phyloP scores from a whole-genome alignment of 1,140 invertebrate species.

The Drosophila suzukii region DNA sequence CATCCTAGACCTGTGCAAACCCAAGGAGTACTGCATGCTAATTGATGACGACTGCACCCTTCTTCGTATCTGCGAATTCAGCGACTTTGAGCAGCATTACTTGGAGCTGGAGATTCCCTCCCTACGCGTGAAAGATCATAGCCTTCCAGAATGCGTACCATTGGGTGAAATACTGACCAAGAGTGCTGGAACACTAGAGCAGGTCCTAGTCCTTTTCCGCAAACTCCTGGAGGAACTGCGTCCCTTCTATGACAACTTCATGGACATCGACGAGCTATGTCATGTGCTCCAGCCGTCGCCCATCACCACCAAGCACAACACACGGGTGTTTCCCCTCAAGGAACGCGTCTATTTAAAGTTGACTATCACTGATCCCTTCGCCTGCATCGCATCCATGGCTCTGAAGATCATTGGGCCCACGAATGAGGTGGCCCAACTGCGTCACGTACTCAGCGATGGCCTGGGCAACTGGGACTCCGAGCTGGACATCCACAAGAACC shows the following conservation, averaged over 20 bases:
- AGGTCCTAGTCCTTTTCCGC: conserved; percentile 47
- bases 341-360: conserved; percentile 71
- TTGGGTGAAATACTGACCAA: conserved; percentile 50
- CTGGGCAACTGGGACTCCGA: conserved; percentile 75
- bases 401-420: conserved; percentile 78
- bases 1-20: conserved; percentile 54
- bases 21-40: conserved; percentile 55
- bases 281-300: conserved; percentile 70
- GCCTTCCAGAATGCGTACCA: conserved; percentile 64
- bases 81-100: conserved; percentile 56
- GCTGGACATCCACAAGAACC: conserved; percentile 75
- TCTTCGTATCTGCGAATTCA: conserved; percentile 61
- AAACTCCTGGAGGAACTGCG: conserved; percentile 71
- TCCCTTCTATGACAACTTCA: conserved; percentile 71
- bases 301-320: conserved; percentile 68
- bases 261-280: conserved; percentile 77
- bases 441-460: conserved; percentile 67
- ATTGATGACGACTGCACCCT: conserved; percentile 45
- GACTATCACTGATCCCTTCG: conserved; percentile 66
- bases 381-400: conserved; percentile 56
- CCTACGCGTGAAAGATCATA: conserved; percentile 58
- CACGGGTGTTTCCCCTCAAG: conserved; percentile 65
- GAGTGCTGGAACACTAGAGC: conserved; percentile 26
- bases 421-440: conserved; percentile 61
- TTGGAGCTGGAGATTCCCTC: conserved; percentile 65